Evolutionary conservation across 2,797 vertebrate species (phyloP), one percentile per base, ranked within the genome.

Genomic region (Jordanella pulchra): DNA sequence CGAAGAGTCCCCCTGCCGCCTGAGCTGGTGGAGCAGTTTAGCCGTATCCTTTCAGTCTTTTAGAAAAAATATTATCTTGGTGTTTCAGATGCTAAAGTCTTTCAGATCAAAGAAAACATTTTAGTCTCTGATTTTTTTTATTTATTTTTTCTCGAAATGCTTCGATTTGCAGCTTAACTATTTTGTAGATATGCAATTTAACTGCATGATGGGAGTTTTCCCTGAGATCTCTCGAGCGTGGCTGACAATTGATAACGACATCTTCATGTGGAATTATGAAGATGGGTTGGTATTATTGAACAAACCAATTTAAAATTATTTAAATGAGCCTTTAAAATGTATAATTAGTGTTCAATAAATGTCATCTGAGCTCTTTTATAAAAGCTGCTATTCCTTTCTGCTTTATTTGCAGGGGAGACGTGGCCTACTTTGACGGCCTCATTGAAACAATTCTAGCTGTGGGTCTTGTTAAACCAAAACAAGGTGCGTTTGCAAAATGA

Each of bases 121-220:
- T 5, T 1, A 2, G 69, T 58, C 9, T 0, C 58, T 70, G 9
- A 14, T 70, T 30, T 71, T 11, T 30, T 71, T 11, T 30, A 54
- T 54, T 64, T 72, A 64, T 65, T 47, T 67, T 47, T 67, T 67
- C 5, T 15, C 56, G 17, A 48, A 35, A 3, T 50, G 23, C 10
- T 54, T 3, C 9, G 25, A 63, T 30, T 82, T 86, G 81, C 10
- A 61, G 18, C 90, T 93, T 93, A 92, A 93, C 90, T 5, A 0
- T 53, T 65, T 69, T 51, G 71, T 87, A 99, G 98, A 98, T 89
- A 99, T 99, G 98, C 98, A 99, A 44, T 99, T 97, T 84, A 99
- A 99, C 80, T 99, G 98, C 90, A 99, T 99, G 97, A 99, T 99
- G 98, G 98, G 98, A 63, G 97, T 99, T 65, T 99, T 99, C 70